These are phyloP conservation scores for Myotis pilosus DNA, from an alignment of 2,797 vertebrate genomes.

Conservation along the genomic window DNA sequence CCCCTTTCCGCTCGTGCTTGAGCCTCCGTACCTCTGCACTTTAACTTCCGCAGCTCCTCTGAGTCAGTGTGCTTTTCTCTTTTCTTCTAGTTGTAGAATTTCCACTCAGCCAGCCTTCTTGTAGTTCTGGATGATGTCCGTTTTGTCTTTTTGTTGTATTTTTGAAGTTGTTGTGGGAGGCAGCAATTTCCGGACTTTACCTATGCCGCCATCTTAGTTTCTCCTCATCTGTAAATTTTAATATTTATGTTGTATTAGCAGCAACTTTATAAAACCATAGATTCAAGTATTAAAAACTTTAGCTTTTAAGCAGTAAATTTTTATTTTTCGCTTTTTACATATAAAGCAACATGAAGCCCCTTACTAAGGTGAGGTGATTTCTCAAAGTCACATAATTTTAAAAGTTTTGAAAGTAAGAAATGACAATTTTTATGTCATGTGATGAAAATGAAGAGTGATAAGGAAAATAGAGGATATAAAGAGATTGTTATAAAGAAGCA, in stretches of 20 bases:
- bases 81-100: too few relatives aligned
- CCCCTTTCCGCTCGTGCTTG: too few relatives aligned
- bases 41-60: too few relatives aligned
- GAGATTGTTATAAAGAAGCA: neutral
- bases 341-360: neutral
- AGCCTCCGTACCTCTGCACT: too few relatives aligned
- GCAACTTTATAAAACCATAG: conserved; percentile 1
- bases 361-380: neutral
- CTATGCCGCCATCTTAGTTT: too few relatives aligned
- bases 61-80: too few relatives aligned
- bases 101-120: too few relatives aligned
- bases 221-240: neutral
- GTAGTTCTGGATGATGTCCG: too few relatives aligned
- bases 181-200: too few relatives aligned
- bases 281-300: neutral
- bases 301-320: neutral
- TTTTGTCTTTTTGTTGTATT: too few relatives aligned
- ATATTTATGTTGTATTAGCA: neutral
- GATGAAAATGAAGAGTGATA: neutral
- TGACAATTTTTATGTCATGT: neutral
- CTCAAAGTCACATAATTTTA: neutral
- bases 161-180: too few relatives aligned
- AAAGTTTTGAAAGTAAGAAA: neutral
- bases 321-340: neutral
- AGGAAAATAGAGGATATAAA: neutral